These are phyloP conservation scores for Stigmatopora argus DNA, from an alignment of 2,113 vertebrate genomes.

Conservation along the genomic window DNA sequence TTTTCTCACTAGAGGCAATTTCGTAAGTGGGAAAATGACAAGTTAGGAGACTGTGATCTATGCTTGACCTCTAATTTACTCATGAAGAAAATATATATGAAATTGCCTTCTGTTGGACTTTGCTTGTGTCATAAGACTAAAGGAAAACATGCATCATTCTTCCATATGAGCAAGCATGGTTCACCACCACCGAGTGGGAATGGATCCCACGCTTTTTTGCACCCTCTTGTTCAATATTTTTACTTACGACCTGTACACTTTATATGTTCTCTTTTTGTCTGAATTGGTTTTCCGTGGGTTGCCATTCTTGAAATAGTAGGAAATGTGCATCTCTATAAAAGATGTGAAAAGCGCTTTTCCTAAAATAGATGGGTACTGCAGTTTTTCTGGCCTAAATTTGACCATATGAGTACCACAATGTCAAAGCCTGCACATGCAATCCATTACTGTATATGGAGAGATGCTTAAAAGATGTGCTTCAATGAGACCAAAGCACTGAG, in stretches of 20 bases:
- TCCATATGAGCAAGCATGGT: too few species aligned
- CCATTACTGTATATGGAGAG: conserved; percentile 48
- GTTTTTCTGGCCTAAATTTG: neutral
- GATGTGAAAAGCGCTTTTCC: neutral
- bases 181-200: too few species aligned
- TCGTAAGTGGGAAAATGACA: neutral
- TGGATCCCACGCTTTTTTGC: too few species aligned
- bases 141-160: too few species aligned
- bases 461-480: conserved; percentile 21
- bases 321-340: neutral
- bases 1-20: neutral
- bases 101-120: neutral
- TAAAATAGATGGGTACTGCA: neutral
- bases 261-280: too few species aligned
- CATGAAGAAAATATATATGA: neutral
- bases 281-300: neutral
- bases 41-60: neutral
- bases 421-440: neutral
- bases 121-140: neutral
- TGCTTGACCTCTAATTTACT: neutral
- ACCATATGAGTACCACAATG: neutral
- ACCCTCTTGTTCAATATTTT: too few species aligned
- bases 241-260: too few species aligned
- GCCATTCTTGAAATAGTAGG: neutral
- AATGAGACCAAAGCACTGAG: conserved; percentile 30